Base-by-base conservation (phyloP, 1,140 invertebrate genomes). In the Drosophila busckii region DNA sequence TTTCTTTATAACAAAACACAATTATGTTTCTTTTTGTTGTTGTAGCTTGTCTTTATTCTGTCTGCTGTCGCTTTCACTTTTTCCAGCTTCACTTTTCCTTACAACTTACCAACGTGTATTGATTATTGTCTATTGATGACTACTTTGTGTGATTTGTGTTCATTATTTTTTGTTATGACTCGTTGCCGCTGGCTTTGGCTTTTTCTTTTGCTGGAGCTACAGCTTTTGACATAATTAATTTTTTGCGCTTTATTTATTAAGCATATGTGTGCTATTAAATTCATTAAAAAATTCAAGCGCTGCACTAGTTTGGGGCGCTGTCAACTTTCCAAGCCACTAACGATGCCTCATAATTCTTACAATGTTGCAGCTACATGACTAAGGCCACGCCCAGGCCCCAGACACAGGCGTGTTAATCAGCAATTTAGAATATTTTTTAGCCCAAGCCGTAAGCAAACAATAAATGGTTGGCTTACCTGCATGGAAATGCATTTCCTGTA, bases 201-300 rank as follows among this genome's bases (percentile, higher is more conserved):
- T 78, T 78, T 78, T 34, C 63, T 54, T 60, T 49, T 31, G 42
- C 59, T 50, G 73, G n/a, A n/a, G n/a, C n/a, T n/a, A n/a, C n/a
- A n/a, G n/a, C n/a, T n/a, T 80, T 80, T 82, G 73, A 65, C 75
- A 73, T 80, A 82, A 80, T 80, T 80, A 80, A 65, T 65, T 78
- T 68, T 49, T 52, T 60, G 63, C 52, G 62, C 62, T 64, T 53
- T 80, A 67, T 58, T 60, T 78, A 66, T 76, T 67, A 71, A 53
- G 45, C 60, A 10, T 28, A 32, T 17, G 17, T n/a, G n/a, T n/a
- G 23, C 29, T 58, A 73, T 73, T 67, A 34, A 67, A 53, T 32
- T 35, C 64, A 78, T 78, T 70, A 46, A 61, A 49, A 40, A 26
- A 12, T 23, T 35, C n/a, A n/a, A n/a, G n/a, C n/a, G n/a, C n/a